Base-by-base conservation (phyloP, 2,797 vertebrate genomes). In the Delichon dasypus region DNA sequence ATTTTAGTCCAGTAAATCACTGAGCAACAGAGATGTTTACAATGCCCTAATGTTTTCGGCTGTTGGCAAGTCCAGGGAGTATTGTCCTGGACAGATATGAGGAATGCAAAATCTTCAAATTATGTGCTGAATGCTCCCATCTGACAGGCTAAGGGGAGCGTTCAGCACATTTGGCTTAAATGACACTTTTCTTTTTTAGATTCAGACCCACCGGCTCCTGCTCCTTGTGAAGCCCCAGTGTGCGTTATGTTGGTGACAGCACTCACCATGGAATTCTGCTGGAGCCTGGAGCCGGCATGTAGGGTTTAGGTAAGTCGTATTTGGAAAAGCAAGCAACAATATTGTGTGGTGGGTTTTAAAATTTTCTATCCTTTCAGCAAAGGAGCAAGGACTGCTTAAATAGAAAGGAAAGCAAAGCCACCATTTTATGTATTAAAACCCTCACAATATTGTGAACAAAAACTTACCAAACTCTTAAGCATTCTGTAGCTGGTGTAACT, bases 281-380 rank as follows among this genome's bases (percentile, higher is more conserved):
- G 96, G 96, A 97, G 96, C 83, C 95, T 96, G 96, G 96, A 96
- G 96, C 95, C 96, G 96, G 96, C 95, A 83, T 95, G 70, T 97
- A 96, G 96, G 96, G 96, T 93, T 97, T 96, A 96, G 96, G 96
- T 97, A 96, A 97, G 96, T 96, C 94, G 0, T 45, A 58, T 90
- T 94, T 88, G 86, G 90, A 96, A 85, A 85, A 96, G 16, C 70
- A 61, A 88, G 6, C 55, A 83, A 70, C 95, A 96, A 94, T 96
- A 96, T 96, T 96, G 95, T 95, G 91, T 89, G 58, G 47, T 90
- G 95, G 93, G 94, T 96, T 96, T 96, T 95, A 96, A 94, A 88
- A 66, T 78, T 88, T 89, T 81, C 62, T 61, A 5, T 73, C 45
- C 53, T 71, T 30, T 86, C 64, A 86, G 45, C 72, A 86, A 73